Evolutionary conservation across 2,113 vertebrate species (phyloP).

Genomic region (Equus przewalskii): DNA sequence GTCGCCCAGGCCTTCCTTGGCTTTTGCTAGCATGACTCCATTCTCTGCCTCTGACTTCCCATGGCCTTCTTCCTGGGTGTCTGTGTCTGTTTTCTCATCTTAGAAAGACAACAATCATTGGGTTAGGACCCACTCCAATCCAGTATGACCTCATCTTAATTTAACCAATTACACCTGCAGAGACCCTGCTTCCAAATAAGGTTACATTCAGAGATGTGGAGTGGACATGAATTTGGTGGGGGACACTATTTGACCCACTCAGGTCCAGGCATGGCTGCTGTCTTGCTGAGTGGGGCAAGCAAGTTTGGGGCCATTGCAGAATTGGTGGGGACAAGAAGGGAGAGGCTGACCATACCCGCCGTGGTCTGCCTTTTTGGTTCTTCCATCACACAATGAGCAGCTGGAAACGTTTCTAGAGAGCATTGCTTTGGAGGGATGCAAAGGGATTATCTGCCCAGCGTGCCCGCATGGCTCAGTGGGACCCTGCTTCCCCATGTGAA

Average conservation of each 20-base stretch:
- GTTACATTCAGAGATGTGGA: background rate
- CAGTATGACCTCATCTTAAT: background rate
- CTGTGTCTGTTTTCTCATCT: background rate
- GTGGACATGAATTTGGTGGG: background rate
- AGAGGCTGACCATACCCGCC: background rate
- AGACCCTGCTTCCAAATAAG: slow-evolving; percentile 5
- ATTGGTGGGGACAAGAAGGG: background rate
- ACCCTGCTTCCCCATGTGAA: background rate
- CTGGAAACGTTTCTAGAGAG: background rate
- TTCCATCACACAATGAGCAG: background rate
- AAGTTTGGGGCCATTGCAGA: background rate
- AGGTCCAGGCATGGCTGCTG: background rate
- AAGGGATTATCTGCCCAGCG: background rate
- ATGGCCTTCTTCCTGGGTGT: background rate
- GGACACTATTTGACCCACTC: background rate
- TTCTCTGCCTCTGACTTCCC: background rate
- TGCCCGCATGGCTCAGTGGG: background rate
- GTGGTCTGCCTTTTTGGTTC: background rate
- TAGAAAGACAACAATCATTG: background rate
- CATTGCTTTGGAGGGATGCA: background rate
- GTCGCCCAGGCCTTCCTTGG: background rate
- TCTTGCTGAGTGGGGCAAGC: background rate
- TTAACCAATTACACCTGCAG: background rate
- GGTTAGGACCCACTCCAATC: background rate
- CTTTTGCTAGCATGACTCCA: background rate